Percentiles rank a stretch among this genome's conserved stretches.
These are phyloP conservation scores for Lordiphosa clarofinis DNA, from an alignment of 1,140 invertebrate species.

Conservation along the genomic window DNA sequence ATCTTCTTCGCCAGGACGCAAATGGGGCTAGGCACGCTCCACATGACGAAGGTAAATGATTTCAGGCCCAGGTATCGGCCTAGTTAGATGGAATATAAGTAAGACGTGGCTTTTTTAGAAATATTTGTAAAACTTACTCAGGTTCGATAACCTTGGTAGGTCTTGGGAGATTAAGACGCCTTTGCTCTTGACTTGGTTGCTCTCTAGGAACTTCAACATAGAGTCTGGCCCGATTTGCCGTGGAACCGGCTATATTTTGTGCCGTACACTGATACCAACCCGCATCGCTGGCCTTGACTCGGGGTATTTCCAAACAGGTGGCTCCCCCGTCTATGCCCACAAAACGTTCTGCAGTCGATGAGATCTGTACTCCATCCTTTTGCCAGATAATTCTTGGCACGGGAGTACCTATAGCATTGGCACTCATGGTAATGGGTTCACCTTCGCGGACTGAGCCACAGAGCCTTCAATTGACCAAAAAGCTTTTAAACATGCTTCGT, in stretches of 20 bases:
- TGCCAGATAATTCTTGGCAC: conserved; percentile 97
- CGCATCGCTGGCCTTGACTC: conserved; percentile 90
- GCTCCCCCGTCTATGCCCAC: conserved; percentile 91
- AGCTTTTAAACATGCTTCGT: too few species aligned
- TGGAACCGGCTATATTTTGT: conserved; percentile 96
- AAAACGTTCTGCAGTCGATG: conserved; percentile 86
- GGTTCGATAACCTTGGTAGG: conserved; percentile 96
- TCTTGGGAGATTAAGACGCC: conserved; percentile 92
- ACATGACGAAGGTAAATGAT: conserved; percentile 95
- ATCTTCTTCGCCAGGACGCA: conserved; percentile 89
- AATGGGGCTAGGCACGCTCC: conserved; percentile 90
- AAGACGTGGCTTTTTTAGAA: too few species aligned
- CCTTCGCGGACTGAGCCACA: conserved; percentile 86
- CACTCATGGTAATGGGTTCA: conserved; percentile 92
- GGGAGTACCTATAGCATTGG: conserved; percentile 95
- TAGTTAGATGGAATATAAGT: conserved; percentile 79
- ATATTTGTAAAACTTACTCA: conserved; percentile 85
- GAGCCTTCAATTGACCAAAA: too few species aligned
- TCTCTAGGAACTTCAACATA: conserved; percentile 91
- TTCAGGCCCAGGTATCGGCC: conserved; percentile 92
- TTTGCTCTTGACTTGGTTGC: conserved; percentile 87
- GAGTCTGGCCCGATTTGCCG: conserved; percentile 94
- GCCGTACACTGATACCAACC: conserved; percentile 99
- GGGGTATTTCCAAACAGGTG: conserved; percentile 92
- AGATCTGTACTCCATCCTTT: conserved; percentile 93